Base-by-base conservation (phyloP, 53 echinoderm and acorn worm species). In the Holothuria leucospilota region DNA sequence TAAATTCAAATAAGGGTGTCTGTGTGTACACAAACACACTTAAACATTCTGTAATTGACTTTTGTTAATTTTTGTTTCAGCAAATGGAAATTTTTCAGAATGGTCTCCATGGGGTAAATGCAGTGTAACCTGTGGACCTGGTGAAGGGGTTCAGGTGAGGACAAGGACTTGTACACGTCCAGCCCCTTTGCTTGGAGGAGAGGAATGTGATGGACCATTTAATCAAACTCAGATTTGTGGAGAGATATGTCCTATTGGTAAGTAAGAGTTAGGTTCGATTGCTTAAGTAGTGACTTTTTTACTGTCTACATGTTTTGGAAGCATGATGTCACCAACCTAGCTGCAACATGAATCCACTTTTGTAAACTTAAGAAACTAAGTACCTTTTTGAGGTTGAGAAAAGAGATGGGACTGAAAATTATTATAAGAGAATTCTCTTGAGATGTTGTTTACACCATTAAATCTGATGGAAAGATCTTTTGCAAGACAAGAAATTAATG, bases 51-150 rank as follows among this genome's bases (percentile, higher is more conserved):
- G 6, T n/a, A 27, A 10, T 18, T 56, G 15, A 56, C 15, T 15
- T 56, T 56, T 56, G 4, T 56, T 56, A 56, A 16, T 86, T 59
- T 51, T 24, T 13, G 42, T 67, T 82, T 8, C 75, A 95, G 95
- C 81, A 23, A 70, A 95, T 56, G 95, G 95, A 15, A 87, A 81
- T 71, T 68, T 88, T 38, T 75, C 71, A 20, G 92, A 95, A 53
- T 95, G 95, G 95, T 86, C 90, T 0, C 29, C 49, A 11, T 95
- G 95, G 95, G 85, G 88, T 64, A 63, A 72, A 12, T 95, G 95
- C 83, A 95, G 91, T 28, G 90, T 92, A 14, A 88, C 86, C 16
- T 95, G 95, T 65, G 92, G 95, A 25, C 94, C 94, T 6, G 94
- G 94, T 1, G 82, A 95, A 41, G 95, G 95, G 14, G 68, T 69